Evolutionary conservation across 1,140 invertebrate genomes (phyloP).

Genomic region (Bombus pascuorum): DNA sequence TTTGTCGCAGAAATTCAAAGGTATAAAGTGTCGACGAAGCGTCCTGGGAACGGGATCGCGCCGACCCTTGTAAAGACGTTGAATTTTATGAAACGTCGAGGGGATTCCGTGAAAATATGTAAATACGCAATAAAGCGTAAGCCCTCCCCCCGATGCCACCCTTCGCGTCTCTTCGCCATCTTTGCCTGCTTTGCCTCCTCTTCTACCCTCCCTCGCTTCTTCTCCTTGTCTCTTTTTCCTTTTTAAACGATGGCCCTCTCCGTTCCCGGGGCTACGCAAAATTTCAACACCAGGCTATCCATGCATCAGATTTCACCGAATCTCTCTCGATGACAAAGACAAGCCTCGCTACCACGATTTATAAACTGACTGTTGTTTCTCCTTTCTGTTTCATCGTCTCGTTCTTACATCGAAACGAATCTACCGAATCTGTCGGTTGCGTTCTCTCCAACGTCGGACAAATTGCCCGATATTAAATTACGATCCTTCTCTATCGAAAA

Average conservation of each 20-base stretch:
- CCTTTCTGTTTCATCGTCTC: too few relatives aligned
- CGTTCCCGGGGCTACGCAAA: slow-evolving; percentile 15
- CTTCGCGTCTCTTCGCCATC: slow-evolving; percentile 13
- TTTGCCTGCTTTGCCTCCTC: background rate
- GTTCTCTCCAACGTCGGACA: background rate
- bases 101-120: slow-evolving; percentile 68
- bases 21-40: slow-evolving; percentile 62
- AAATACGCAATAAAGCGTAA: slow-evolving; percentile 72
- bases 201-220: background rate
- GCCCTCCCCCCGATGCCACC: slow-evolving; percentile 4
- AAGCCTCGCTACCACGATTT: slow-evolving; percentile 11
- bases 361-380: slow-evolving; percentile 7
- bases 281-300: slow-evolving; percentile 10
- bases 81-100: slow-evolving; percentile 69
- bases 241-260: background rate
- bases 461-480: background rate
- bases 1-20: slow-evolving; percentile 66
- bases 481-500: background rate
- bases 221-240: background rate
- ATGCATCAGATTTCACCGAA: slow-evolving; percentile 18
- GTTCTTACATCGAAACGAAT: background rate
- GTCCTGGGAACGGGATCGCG: slow-evolving; percentile 37
- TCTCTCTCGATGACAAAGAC: slow-evolving; percentile 38
- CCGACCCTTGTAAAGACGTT: slow-evolving; percentile 66
- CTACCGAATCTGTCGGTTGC: background rate